Evolutionary conservation across 2,113 vertebrate genomes (phyloP).

Genomic region (Amia ocellicauda): DNA sequence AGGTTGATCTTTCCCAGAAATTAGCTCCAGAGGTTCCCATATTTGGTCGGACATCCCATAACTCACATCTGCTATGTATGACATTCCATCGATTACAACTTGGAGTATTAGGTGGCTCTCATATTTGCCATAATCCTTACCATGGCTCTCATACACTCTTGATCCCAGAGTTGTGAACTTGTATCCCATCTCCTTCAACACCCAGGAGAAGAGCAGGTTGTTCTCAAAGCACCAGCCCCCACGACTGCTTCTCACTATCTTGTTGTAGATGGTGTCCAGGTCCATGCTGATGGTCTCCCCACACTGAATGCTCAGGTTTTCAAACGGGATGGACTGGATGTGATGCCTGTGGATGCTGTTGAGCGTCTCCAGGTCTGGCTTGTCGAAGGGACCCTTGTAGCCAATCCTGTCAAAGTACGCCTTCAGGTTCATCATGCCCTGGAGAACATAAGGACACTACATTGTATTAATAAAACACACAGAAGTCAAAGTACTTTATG

Average conservation of each 20-base stretch:
- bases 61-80: slow-evolving; percentile 72
- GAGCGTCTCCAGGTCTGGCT: slow-evolving; percentile 67
- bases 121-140: slow-evolving; percentile 21
- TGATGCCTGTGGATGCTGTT: slow-evolving; percentile 66
- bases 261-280: slow-evolving; percentile 61
- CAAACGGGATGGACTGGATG: slow-evolving; percentile 69
- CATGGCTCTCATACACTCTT: slow-evolving; percentile 47
- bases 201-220: slow-evolving; percentile 78
- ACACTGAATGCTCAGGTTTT: slow-evolving; percentile 81
- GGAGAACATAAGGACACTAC: too few relatives aligned
- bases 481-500: too few relatives aligned
- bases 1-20: slow-evolving; percentile 66
- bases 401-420: slow-evolving; percentile 81
- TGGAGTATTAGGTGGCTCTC: slow-evolving; percentile 54
- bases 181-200: slow-evolving; percentile 72
- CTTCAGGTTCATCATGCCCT: slow-evolving; percentile 66
- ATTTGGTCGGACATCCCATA: slow-evolving; percentile 74
- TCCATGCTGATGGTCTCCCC: slow-evolving; percentile 63
- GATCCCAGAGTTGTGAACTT: slow-evolving; percentile 48
- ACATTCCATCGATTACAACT: slow-evolving; percentile 57
- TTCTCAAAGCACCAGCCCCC: slow-evolving; percentile 86
- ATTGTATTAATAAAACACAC: too few relatives aligned
- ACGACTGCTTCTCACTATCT: slow-evolving; percentile 65
- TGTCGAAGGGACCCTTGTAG: slow-evolving; percentile 53
- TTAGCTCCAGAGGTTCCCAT: slow-evolving; percentile 75